Base-by-base conservation (phyloP, 2,113 vertebrate species). In the Oxyura jamaicensis region DNA sequence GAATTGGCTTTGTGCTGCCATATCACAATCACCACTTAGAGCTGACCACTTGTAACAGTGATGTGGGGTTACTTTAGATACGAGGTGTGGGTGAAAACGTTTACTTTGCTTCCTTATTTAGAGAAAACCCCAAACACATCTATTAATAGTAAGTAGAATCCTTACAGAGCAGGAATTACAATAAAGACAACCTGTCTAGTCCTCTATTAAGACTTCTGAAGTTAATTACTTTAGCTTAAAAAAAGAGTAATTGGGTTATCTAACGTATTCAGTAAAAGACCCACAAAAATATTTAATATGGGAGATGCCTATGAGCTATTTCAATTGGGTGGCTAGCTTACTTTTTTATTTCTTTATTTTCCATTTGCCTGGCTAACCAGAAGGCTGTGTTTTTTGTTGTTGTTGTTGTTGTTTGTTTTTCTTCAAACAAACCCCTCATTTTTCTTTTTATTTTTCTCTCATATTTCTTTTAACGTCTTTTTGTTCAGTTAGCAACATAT, bases 1-100 rank as follows among this genome's bases (percentile, higher is more conserved):
- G 73, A 90, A 81, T 71, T 93, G 88, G 79, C 90, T 83, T 53
- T 72, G 33, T 82, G 83, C 12, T 88, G n/a, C 68, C 72, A 73
- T 83, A 91, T 90, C 83, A 82, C 76, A 65, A 60, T 65, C 78
- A 56, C 33, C 46, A 75, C 76, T 93, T 52, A 60, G 16, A 88
- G 35, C n/a, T 91, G 82, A 76, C 55, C 36, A 35, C 50, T 52
- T 85, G 5, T 25, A 80, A 88, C 56, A 73, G 19, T 39, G 39
- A 66, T 11, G 20, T 48, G 26, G 55, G 74, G 48, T 81, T 42
- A 65, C 60, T 91, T 90, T 53, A 88, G 46, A 90, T 59, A 55
- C 28, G 31, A 93, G 26, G 39, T 53, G 41, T 23, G 29, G 35
- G 46, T 31, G 22, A 84, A 96, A 85, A 71, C 20, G n/a, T 87